These are phyloP conservation scores for western clawed frog (Xenopus tropicalis) DNA, from an alignment of 2,113 vertebrate species.

Conservation along the genomic window DNA sequence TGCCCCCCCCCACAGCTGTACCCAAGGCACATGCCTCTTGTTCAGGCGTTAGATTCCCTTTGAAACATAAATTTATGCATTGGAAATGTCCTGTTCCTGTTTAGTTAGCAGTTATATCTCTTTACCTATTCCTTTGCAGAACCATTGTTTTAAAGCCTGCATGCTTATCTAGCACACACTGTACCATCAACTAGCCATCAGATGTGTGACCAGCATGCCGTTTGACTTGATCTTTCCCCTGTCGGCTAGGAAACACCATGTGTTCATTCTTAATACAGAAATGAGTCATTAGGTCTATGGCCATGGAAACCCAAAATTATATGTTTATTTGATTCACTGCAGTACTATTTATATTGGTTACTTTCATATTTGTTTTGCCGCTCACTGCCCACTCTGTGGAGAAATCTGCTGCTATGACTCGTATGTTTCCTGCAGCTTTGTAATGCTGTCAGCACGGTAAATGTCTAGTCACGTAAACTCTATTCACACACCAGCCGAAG, in stretches of 20 bases:
- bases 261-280: constrained; percentile 19
- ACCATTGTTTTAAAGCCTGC: neutral
- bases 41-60: no score
- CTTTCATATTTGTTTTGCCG: constrained; percentile 20
- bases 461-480: constrained; percentile 9
- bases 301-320: constrained; percentile 29
- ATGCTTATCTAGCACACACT: neutral
- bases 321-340: constrained; percentile 26
- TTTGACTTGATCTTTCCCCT: constrained; percentile 5
- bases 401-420: constrained; percentile 28
- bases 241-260: neutral
- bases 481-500: constrained; percentile 9
- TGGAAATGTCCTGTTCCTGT: no score
- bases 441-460: constrained; percentile 12
- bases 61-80: no score
- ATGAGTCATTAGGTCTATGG: constrained; percentile 26
- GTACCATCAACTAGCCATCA: neutral
- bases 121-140: no score
- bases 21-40: no score
- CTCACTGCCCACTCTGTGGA: constrained; percentile 22
- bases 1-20: no score
- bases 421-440: constrained; percentile 25
- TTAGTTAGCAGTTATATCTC: no score
- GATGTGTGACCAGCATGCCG: neutral
- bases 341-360: constrained; percentile 33